Evolutionary conservation across 2,797 vertebrate species (phyloP), one percentile per base, ranked within the genome.

Genomic region (Chelon auratus): DNA sequence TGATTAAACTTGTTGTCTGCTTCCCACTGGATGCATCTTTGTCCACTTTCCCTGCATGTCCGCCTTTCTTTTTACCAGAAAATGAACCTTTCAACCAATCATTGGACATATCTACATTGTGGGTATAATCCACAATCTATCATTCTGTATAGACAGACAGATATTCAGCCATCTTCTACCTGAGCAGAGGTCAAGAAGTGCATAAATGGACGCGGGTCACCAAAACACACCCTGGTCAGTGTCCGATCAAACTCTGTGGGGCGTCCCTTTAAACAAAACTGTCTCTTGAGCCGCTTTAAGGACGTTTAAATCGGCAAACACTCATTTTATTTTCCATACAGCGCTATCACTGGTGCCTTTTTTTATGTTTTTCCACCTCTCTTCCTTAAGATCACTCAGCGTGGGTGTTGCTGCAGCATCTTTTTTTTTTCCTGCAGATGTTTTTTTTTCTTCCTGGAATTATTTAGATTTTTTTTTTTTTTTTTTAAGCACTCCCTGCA

Each of bases 401-500:
- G 78, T 89, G 70, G 82, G 78, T 26, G 77, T 70, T 73, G 75
- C 78, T 0, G 45, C 82, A 67, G 68, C 62, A 43, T 48, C 66
- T 24, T 47, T 64, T 40, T 47, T 22, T 62, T 48, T 56, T 64
- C 12, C 10, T 55, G 17, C 55, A 43, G 15, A 43, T 68, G 58
- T 52, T 26, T 40, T 36, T 55, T 50, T 60, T 39, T 53, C 13
- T 33, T 51, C 82, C 73, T 77, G 64, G 73, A 79, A 82, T 62
- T 77, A 77, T 83, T 86, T 77, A 52, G 62, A 84, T 82, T 33
- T 3, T 33, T 33, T 33, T 33, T 26, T 26, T 26, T 3, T 81
- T 81, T 56, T 43, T 58, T 56, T n/a, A n/a, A 69, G 68, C 66
- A 80, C 78, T 75, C 77, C 79, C 77, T 4, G 83, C 71, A 83